phyloP scores from a whole-genome alignment of 2,113 vertebrate species.

The Lophius piscatorius region DNA sequence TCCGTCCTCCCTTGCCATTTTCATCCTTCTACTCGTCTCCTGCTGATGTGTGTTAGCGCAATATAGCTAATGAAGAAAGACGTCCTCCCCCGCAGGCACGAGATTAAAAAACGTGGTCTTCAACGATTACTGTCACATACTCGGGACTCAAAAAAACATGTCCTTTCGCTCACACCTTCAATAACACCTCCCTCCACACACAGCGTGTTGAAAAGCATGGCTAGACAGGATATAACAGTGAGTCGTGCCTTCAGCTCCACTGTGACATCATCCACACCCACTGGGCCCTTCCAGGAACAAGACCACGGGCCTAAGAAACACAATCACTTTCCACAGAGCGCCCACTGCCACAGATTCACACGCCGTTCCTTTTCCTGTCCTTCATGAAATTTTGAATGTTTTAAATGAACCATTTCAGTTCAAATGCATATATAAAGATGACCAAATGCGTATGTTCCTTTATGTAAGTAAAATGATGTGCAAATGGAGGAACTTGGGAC shows the following conservation, averaged over 20 bases:
- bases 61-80: slow-evolving; percentile 60
- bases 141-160: slow-evolving; percentile 18
- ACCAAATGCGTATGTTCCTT: too few species aligned
- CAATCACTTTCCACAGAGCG: not conserved
- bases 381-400: too few species aligned
- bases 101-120: not conserved
- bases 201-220: slow-evolving; percentile 40
- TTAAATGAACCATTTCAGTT: too few species aligned
- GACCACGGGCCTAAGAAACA: slow-evolving; percentile 24
- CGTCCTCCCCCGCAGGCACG: slow-evolving; percentile 18
- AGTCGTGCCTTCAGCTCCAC: slow-evolving; percentile 35
- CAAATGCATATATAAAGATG: too few species aligned
- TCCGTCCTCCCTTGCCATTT: slow-evolving; percentile 21
- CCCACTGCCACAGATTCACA: not conserved
- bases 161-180: slow-evolving; percentile 23
- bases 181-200: slow-evolving; percentile 13
- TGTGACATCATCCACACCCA: slow-evolving; percentile 51
- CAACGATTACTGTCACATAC: too few species aligned
- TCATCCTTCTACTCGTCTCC: slow-evolving; percentile 13
- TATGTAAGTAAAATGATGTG: too few species aligned
- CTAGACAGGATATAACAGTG: slow-evolving; percentile 47
- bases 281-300: slow-evolving; percentile 18
- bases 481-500: too few species aligned
- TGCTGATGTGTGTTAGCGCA: slow-evolving; percentile 24
- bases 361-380: too few species aligned